Evolutionary conservation across 1,140 invertebrate species (phyloP).

Genomic region (Brachionus rubens): DNA sequence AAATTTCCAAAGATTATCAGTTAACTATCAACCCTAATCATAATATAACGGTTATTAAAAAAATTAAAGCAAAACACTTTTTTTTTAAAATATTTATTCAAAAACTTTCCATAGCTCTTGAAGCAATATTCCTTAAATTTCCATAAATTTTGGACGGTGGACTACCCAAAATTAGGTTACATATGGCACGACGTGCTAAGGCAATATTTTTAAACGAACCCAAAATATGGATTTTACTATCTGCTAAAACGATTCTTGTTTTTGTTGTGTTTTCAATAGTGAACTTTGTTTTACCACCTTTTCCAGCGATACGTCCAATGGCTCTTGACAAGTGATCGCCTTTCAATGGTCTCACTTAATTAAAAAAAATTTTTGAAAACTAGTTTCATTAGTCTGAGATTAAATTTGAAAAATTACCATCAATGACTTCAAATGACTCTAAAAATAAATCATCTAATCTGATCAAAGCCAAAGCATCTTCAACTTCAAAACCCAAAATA

Average conservation of each 20-base stretch:
- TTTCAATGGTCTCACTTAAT: slow-evolving; percentile 85
- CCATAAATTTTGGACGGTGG: slow-evolving; percentile 94
- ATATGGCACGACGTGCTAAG: slow-evolving; percentile 87
- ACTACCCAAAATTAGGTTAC: slow-evolving; percentile 91
- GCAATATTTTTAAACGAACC: slow-evolving; percentile 97
- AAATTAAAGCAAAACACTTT: slow-evolving; percentile 1
- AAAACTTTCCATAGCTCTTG: slow-evolving; percentile 75
- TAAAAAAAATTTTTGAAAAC: slow-evolving; percentile 47
- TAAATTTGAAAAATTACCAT: slow-evolving; percentile 62
- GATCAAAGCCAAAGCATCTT: slow-evolving; percentile 86
- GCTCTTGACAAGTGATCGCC: slow-evolving; percentile 92
- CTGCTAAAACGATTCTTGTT: slow-evolving; percentile 93
- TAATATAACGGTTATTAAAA: neutral
- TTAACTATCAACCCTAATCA: no score
- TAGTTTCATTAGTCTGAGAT: neutral
- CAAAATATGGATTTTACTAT: slow-evolving; percentile 91
- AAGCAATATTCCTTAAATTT: slow-evolving; percentile 78
- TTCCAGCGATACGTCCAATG: slow-evolving; percentile 91
- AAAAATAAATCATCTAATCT: slow-evolving; percentile 94
- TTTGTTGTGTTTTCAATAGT: slow-evolving; percentile 99
- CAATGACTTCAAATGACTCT: slow-evolving; percentile 92
- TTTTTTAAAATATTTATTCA: slow-evolving; percentile 59
- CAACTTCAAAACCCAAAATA: slow-evolving; percentile 83
- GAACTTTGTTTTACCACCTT: slow-evolving; percentile 92
- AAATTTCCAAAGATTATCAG: no score